phyloP scores from a whole-genome alignment of 2,888 invertebrate genomes.

The Tenodera sinensis region DNA sequence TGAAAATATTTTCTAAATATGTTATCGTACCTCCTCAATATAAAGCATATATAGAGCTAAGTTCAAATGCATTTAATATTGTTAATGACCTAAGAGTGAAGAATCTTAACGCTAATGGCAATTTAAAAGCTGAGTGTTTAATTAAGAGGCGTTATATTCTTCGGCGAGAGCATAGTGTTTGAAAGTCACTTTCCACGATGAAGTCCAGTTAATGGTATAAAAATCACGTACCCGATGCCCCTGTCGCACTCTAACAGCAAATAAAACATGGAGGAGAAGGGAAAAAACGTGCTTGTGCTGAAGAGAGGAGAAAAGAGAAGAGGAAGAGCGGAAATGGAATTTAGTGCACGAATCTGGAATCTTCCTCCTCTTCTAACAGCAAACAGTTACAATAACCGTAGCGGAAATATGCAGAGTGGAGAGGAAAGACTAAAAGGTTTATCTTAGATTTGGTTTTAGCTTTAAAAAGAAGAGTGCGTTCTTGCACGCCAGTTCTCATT shows the following conservation, averaged over 20 bases:
- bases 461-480: background rate
- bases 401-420: background rate
- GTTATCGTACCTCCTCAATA: too few relatives aligned
- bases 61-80: background rate
- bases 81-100: background rate
- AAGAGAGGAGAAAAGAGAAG: background rate
- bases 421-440: background rate
- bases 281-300: background rate
- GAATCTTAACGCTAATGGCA: background rate
- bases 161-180: background rate
- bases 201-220: conserved; percentile 11
- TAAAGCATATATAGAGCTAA: too few relatives aligned
- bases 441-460: background rate
- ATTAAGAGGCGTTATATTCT: background rate
- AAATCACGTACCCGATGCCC: background rate
- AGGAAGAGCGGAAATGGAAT: background rate
- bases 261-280: background rate
- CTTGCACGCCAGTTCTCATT: background rate
- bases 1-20: too few relatives aligned
- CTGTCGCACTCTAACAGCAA: background rate
- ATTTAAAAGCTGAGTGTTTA: background rate
- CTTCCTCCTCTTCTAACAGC: background rate
- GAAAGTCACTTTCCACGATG: conserved; percentile 3
- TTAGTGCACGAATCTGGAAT: background rate
- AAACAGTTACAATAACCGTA: background rate